Percentiles rank a stretch among this genome's conserved stretches.
These are phyloP conservation scores for Danio kyathit DNA, from an alignment of 2,797 vertebrate genomes.

Conservation along the genomic window DNA sequence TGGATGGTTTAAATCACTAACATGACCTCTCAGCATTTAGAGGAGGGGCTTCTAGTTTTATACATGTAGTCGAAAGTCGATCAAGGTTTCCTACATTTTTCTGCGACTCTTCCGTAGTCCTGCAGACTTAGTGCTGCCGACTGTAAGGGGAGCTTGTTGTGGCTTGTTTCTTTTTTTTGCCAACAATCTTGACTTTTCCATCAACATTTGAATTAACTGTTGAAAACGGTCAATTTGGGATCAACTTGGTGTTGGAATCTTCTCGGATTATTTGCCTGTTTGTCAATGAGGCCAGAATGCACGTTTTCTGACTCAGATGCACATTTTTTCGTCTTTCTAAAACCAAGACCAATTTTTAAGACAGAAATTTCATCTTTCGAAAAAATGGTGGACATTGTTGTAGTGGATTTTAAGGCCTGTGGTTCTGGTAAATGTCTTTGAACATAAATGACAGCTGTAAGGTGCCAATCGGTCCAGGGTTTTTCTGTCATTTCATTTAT, in stretches of 20 bases:
- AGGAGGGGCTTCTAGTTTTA: conserved; percentile 12
- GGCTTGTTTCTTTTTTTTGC: conserved; percentile 30
- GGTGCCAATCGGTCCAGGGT: conserved; percentile 93
- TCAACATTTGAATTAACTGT: conserved; percentile 7
- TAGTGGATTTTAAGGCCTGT: conserved; percentile 98
- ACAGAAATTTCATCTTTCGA: conserved; percentile 92
- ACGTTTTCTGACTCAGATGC: conserved; percentile 10
- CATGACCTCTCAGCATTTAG: not conserved
- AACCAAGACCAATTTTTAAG: conserved; percentile 83
- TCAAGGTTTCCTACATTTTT: not conserved
- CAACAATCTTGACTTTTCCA: conserved; percentile 17
- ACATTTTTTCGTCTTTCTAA: conserved; percentile 40
- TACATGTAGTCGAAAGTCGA: conserved; percentile 18
- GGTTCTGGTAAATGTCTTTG: conserved; percentile 98
- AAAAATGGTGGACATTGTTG: conserved; percentile 93
- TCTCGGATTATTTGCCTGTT: conserved; percentile 13
- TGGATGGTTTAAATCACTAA: not conserved
- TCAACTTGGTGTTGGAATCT: conserved; percentile 14
- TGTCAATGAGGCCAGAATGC: not conserved
- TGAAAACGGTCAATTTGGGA: conserved; percentile 10
- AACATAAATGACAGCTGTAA: conserved; percentile 94
- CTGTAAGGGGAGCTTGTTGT: conserved; percentile 12
- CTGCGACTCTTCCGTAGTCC: not conserved
- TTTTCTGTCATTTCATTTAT: conserved; percentile 96
- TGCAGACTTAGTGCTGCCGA: not conserved